A percentile compares a stretch with the other conserved stretches of the same genome.
phyloP scores from a whole-genome alignment of 2,797 vertebrate genomes.

The Phoxinus dragarum region DNA sequence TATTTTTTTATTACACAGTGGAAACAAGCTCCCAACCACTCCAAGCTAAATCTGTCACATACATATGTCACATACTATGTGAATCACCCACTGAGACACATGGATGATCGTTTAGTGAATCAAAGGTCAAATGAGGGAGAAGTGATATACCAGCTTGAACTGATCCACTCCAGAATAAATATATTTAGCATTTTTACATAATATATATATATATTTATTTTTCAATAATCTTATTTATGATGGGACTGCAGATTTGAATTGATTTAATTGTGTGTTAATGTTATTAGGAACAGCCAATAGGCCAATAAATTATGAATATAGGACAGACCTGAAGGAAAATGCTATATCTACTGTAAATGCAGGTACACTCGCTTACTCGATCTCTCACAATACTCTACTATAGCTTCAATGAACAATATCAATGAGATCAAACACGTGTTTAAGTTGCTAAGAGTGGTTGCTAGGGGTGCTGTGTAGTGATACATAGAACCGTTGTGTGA shows the following conservation, averaged over 20 bases:
- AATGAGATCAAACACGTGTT: too few species aligned
- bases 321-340: too few species aligned
- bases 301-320: too few species aligned
- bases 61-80: not conserved
- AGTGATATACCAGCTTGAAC: not conserved
- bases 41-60: not conserved
- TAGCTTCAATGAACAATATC: too few species aligned
- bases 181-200: not conserved
- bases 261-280: not conserved
- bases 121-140: not conserved
- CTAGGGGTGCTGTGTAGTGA: too few species aligned
- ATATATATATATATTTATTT: not conserved
- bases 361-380: too few species aligned
- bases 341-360: too few species aligned
- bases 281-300: not conserved
- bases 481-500: too few species aligned
- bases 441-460: too few species aligned
- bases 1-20: not conserved
- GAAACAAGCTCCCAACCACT: not conserved
- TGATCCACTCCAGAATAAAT: not conserved
- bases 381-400: too few species aligned
- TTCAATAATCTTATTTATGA: not conserved
- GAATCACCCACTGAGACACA: slow-evolving; percentile 9
- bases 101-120: slow-evolving; percentile 4
- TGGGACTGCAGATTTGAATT: not conserved